Conservation (phyloP, 1,140 invertebrate species). For the Aphelenchoides avenae region DNA sequence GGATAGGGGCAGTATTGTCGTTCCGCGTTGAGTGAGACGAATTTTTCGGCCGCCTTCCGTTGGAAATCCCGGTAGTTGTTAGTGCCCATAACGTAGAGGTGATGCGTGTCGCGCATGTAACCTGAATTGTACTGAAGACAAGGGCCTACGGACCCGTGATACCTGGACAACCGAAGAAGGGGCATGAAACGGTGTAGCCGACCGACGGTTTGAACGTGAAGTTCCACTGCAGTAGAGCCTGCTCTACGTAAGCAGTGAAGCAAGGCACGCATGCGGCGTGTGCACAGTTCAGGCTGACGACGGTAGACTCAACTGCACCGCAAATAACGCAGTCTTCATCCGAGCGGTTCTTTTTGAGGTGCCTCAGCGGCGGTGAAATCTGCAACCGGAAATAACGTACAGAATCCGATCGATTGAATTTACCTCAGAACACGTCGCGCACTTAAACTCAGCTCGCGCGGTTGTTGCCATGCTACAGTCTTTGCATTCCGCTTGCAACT, state of each 20-base stretch:
- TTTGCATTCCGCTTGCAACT: slow-evolving; percentile 19
- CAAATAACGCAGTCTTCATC: slow-evolving; percentile 32
- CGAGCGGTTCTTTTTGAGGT: slow-evolving; percentile 13
- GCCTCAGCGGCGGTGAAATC: slow-evolving; percentile 11
- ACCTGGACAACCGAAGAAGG: slow-evolving; percentile 24
- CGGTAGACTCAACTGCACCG: slow-evolving; percentile 22
- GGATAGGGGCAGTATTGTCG: slow-evolving; percentile 29
- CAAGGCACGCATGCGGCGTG: slow-evolving; percentile 32
- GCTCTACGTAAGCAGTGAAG: slow-evolving; percentile 31
- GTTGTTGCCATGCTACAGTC: slow-evolving; percentile 23
- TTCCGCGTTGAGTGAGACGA: slow-evolving; percentile 20
- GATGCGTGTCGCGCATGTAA: slow-evolving; percentile 24
- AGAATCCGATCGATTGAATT: background rate
- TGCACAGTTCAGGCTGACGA: slow-evolving; percentile 19
- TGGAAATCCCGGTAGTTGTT: slow-evolving; percentile 27
- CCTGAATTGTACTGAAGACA: slow-evolving; percentile 12
- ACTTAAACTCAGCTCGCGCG: slow-evolving; percentile 23
- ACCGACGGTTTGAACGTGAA: slow-evolving; percentile 24
- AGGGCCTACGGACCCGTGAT: background rate
- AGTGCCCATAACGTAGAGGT: slow-evolving; percentile 31
- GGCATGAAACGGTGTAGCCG: slow-evolving; percentile 27
- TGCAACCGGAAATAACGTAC: slow-evolving; percentile 17
- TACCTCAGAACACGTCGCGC: slow-evolving; percentile 22
- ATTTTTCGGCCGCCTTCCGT: slow-evolving; percentile 26
- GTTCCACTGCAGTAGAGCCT: slow-evolving; percentile 22